Evolutionary conservation across 23 tunicate species (phyloP), one percentile per base, ranked within the genome.

Genomic region (Styela plicata): DNA sequence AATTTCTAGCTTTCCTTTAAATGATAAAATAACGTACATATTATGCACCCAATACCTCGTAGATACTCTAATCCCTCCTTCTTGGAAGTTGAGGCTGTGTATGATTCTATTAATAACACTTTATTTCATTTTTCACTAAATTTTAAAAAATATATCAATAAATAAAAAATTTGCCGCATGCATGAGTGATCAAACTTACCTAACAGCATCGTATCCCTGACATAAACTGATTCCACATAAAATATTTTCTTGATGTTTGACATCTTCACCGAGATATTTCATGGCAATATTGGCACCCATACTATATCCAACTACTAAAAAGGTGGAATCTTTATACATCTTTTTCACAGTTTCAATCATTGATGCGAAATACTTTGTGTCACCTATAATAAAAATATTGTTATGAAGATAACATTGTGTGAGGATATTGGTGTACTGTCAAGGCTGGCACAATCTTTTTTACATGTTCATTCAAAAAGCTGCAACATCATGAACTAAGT

Each of bases 161-260:
- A 57, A 20, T 57, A 57, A 20, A n/a, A n/a, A n/a, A 20, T 57
- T 17, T 57, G 64, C 64, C n/a, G n/a, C n/a, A n/a, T n/a, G n/a
- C n/a, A n/a, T n/a, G n/a, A n/a, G n/a, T 62, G 22, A n/a, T n/a
- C n/a, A n/a, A n/a, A n/a, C n/a, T n/a, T 25, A 89, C 94, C 97
- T 85, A 2, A 91, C 66, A 0, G 85, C 97, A 79, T 91, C 85
- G 86, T 91, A 91, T 29, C 97, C 97, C 78, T 91, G 97, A 69
- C 97, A 91, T 64, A 85, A 63, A 33, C 90, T 86, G n/a, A 91
- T 73, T 20, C 79, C 90, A 83, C 97, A 91, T 24, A 76, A 27
- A 34, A 86, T 73, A 26, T 82, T 33, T 69, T 77, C 52, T 52
- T 91, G 97, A 24, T 78, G 67, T 31, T 75, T 16, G 24, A 18